Conservation (phyloP, 2,888 invertebrate species). For the Rotaria magnacalcarata region DNA sequence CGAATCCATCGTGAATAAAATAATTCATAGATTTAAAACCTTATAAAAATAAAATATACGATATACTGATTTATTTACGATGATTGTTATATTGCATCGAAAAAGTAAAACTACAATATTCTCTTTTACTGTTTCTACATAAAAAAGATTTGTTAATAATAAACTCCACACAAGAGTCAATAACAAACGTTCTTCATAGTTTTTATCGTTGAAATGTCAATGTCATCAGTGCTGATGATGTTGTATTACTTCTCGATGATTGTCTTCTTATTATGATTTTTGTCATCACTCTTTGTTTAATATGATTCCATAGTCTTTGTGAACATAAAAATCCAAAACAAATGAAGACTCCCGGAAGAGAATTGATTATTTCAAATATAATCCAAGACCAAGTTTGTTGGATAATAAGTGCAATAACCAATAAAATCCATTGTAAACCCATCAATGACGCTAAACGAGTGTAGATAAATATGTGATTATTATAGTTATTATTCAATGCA, state of each 20-base stretch:
- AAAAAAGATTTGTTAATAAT: background rate
- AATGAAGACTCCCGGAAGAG: background rate
- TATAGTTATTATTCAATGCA: background rate
- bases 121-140: background rate
- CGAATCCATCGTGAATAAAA: too few species aligned
- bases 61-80: too few species aligned
- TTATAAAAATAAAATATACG: too few species aligned
- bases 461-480: background rate
- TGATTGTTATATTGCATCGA: too few species aligned
- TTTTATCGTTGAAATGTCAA: background rate
- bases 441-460: slow-evolving; percentile 10
- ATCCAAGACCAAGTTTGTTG: background rate
- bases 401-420: background rate
- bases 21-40: too few species aligned
- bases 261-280: background rate
- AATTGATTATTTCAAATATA: slow-evolving; percentile 13
- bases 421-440: slow-evolving; percentile 19
- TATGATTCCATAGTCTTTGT: background rate
- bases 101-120: too few species aligned
- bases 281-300: background rate
- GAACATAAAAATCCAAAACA: slow-evolving; percentile 1
- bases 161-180: background rate
- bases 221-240: background rate
- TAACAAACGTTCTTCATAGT: background rate
- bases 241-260: background rate